Percentiles rank a stretch among this genome's conserved stretches.
phyloP scores from a whole-genome alignment of 2,888 invertebrate species.

The Apamea epomidion region DNA sequence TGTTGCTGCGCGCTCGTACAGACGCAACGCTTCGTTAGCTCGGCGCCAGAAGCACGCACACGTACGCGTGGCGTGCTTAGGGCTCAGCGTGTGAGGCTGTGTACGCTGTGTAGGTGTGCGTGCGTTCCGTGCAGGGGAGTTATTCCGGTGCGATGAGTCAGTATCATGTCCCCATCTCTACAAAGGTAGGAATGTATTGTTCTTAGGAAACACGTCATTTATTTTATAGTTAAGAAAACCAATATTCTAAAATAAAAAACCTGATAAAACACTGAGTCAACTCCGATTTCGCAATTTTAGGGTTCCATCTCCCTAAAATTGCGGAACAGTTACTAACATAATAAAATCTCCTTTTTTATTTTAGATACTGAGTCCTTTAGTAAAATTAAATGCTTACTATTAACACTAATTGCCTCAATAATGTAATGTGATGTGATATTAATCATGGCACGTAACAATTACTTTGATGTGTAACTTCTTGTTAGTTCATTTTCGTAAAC shows the following conservation, averaged over 20 bases:
- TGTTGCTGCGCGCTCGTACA: background rate
- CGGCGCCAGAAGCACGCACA: slow-evolving; percentile 7
- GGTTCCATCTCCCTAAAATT: background rate
- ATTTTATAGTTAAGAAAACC: background rate
- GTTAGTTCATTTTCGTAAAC: too few species aligned
- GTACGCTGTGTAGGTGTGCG: slow-evolving; percentile 9
- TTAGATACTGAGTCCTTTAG: background rate
- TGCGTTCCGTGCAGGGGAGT: background rate
- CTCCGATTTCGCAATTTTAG: background rate
- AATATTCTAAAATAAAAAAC: background rate
- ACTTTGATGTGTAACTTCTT: too few species aligned
- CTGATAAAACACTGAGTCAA: background rate
- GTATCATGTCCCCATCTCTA: background rate
- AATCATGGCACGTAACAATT: background rate
- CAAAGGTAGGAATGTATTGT: background rate
- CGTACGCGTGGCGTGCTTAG: background rate
- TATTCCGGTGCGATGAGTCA: background rate
- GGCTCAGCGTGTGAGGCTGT: background rate
- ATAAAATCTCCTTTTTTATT: background rate
- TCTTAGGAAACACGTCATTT: background rate
- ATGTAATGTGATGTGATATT: background rate
- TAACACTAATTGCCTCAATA: background rate
- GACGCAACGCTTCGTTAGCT: background rate
- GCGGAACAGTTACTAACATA: background rate
- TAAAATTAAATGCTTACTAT: too few species aligned